Evolutionary conservation across 2,113 vertebrate genomes (phyloP).

Genomic region (Atractosteus spatula): DNA sequence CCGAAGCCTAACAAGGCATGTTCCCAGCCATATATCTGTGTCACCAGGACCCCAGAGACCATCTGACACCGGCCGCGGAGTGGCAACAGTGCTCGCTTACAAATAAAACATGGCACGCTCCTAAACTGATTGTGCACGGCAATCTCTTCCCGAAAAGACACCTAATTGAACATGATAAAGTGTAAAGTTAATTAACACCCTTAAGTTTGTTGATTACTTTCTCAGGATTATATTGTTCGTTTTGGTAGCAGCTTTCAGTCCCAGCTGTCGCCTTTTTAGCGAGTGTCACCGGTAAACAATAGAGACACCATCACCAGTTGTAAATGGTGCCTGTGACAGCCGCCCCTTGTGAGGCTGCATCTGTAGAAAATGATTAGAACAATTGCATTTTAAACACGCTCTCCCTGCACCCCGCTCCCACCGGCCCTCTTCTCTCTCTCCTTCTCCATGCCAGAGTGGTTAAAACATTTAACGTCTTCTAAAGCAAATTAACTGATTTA

Average conservation of each 20-base stretch:
- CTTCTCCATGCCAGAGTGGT: conserved; percentile 69
- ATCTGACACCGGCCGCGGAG: conserved; percentile 76
- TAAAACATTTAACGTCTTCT: conserved; percentile 78
- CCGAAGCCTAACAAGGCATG: conserved; percentile 68
- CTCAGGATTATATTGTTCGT: conserved; percentile 84
- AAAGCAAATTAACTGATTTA: conserved; percentile 77
- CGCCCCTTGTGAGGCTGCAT: conserved; percentile 83
- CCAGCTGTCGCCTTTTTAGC: conserved; percentile 81
- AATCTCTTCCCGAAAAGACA: conserved; percentile 80
- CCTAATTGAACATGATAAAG: conserved; percentile 90
- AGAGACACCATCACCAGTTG: conserved; percentile 86
- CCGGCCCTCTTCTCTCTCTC: conserved; percentile 66
- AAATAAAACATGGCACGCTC: conserved; percentile 87
- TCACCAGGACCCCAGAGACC: conserved; percentile 79
- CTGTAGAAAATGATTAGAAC: conserved; percentile 87
- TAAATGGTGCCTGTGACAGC: conserved; percentile 85
- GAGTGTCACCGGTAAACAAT: conserved; percentile 80
- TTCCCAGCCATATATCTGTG: conserved; percentile 79
- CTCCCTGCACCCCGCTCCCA: conserved; percentile 71
- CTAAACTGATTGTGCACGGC: conserved; percentile 82
- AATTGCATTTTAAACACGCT: conserved; percentile 83
- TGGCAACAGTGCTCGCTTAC: conserved; percentile 83
- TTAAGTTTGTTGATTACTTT: conserved; percentile 88
- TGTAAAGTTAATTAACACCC: conserved; percentile 88
- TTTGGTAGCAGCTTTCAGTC: conserved; percentile 80